Percentiles rank a stretch among this genome's conserved stretches.
These are phyloP conservation scores for Cygnus buccinator DNA, from an alignment of 2,113 vertebrate genomes.

Conservation along the genomic window DNA sequence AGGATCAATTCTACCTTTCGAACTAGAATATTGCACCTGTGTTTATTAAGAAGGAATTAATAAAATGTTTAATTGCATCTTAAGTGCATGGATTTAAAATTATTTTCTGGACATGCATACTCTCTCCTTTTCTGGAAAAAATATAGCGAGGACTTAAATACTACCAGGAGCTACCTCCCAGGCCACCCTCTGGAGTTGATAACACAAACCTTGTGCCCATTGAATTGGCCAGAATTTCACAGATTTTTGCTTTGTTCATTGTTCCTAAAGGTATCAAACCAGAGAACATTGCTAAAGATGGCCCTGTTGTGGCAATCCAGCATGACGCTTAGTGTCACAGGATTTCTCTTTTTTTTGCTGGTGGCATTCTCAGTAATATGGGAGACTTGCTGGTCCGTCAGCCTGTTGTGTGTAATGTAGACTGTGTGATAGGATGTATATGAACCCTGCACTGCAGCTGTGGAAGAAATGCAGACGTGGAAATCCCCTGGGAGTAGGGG, in stretches of 20 bases:
- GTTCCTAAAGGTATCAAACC: not conserved
- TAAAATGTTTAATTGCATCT: not conserved
- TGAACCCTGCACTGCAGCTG: not conserved
- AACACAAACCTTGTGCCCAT: not conserved
- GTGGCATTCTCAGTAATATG: not conserved
- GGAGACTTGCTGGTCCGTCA: not conserved
- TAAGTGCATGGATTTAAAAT: not conserved
- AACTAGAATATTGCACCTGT: not conserved
- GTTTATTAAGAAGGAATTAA: not conserved
- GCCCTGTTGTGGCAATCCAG: not conserved
- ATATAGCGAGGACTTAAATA: not conserved
- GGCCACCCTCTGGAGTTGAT: not conserved
- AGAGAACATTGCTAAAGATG: not conserved
- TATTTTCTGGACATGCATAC: not conserved
- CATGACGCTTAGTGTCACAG: not conserved
- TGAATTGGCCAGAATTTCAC: not conserved
- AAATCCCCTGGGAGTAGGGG: not conserved
- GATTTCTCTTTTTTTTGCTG: not conserved
- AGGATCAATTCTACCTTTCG: not conserved
- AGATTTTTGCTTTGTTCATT: not conserved
- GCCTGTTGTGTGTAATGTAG: fast-evolving
- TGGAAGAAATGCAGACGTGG: not conserved
- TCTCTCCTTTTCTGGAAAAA: not conserved
- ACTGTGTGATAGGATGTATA: not conserved
- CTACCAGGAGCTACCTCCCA: not conserved